These are phyloP conservation scores for Dinothrombium tinctorium DNA, from an alignment of 1,140 invertebrate species.

Conservation along the genomic window DNA sequence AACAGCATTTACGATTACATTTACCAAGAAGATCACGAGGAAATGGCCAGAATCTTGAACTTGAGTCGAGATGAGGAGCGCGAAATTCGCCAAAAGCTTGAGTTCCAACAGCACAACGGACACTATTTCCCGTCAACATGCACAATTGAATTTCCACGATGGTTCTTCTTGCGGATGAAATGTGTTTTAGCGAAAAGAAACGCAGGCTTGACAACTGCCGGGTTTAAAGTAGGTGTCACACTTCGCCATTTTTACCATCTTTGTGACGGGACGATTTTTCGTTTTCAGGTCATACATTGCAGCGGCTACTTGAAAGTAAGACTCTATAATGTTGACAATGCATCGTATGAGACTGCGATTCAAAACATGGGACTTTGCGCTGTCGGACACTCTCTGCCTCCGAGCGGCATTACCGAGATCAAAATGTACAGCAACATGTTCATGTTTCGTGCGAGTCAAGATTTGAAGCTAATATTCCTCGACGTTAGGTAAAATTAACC, in stretches of 20 bases:
- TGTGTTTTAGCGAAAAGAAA: slow-evolving; percentile 91
- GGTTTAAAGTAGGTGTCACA: slow-evolving; percentile 56
- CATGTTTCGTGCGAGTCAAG: slow-evolving; percentile 74
- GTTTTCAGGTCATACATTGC: slow-evolving; percentile 74
- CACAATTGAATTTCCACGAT: slow-evolving; percentile 16
- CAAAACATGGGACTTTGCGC: slow-evolving; percentile 78
- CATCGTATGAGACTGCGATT: slow-evolving; percentile 25
- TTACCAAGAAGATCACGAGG: slow-evolving; percentile 76
- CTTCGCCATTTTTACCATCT: not conserved
- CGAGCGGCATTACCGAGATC: slow-evolving; percentile 82
- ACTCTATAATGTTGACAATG: slow-evolving; percentile 16
- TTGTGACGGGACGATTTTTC: not conserved
- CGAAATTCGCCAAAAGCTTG: not conserved
- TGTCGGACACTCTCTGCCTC: slow-evolving; percentile 78
- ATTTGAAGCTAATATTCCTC: slow-evolving; percentile 79
- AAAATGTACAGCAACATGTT: slow-evolving; percentile 94
- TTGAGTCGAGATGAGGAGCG: not conserved
- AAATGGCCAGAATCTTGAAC: slow-evolving; percentile 58
- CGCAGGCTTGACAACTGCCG: slow-evolving; percentile 71
- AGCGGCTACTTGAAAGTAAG: slow-evolving; percentile 64
- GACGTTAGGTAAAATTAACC: slow-evolving; percentile 51
- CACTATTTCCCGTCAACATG: not conserved
- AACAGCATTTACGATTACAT: slow-evolving; percentile 97
- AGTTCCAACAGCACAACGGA: not conserved
- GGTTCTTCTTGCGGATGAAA: slow-evolving; percentile 87